Percentiles rank a stretch among this genome's conserved stretches.
Evolutionary conservation across 2,113 vertebrate genomes (phyloP).

Genomic region (Dromiciops gliroides): DNA sequence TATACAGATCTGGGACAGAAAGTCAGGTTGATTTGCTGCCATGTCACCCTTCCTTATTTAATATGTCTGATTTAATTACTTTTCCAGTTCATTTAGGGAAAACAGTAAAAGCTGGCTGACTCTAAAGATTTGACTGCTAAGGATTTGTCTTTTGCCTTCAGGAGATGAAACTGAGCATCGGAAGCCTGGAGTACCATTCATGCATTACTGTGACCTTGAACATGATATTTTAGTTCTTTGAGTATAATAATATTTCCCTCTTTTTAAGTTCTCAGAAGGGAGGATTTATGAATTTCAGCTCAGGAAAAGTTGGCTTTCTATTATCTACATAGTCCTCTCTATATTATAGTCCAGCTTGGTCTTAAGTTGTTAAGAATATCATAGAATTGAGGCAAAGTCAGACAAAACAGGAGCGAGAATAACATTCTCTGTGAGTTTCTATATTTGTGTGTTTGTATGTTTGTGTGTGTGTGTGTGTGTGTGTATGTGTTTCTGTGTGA

Average conservation of each 20-base stretch:
- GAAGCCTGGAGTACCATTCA: neutral
- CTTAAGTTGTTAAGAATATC: neutral
- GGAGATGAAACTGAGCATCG: neutral
- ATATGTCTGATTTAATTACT: neutral
- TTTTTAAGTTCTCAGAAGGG: neutral
- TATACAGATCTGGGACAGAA: neutral
- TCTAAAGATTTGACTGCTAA: neutral
- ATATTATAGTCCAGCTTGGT: neutral
- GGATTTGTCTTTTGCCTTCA: conserved; percentile 18
- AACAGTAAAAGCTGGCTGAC: neutral
- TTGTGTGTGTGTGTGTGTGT: too few species aligned
- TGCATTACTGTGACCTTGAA: neutral
- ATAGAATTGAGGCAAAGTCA: neutral
- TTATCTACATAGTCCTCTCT: neutral
- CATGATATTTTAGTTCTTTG: neutral
- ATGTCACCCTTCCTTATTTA: neutral
- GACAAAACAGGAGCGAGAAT: neutral
- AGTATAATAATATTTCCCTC: neutral
- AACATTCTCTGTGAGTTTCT: neutral
- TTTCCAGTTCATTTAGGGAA: neutral
- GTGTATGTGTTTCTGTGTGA: neutral
- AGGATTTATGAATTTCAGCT: neutral
- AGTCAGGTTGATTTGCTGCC: neutral
- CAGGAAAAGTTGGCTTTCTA: neutral
- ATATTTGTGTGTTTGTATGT: neutral